These are phyloP conservation scores for Hydrochoerus hydrochaeris DNA, from an alignment of 2,113 vertebrate species.

Conservation along the genomic window DNA sequence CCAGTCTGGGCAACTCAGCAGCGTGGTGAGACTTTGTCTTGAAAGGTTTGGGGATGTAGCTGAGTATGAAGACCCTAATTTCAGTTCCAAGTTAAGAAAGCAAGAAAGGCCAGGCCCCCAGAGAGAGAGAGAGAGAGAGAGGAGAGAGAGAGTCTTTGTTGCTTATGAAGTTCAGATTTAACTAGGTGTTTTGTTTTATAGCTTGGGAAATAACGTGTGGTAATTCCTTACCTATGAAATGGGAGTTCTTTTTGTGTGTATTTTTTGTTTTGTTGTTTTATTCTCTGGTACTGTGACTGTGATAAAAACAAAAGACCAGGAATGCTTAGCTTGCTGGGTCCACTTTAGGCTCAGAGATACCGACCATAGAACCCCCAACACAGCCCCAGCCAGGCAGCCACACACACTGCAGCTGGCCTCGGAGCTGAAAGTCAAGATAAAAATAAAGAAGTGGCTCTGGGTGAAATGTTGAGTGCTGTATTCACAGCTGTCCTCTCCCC, in stretches of 20 bases:
- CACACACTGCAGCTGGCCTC: not conserved
- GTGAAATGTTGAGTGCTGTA: constrained; percentile 33
- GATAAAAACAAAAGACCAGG: not conserved
- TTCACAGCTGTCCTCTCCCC: constrained; percentile 20
- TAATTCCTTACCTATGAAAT: not conserved
- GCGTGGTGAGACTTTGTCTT: not conserved
- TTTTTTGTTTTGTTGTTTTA: not conserved
- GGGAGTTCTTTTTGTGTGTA: not conserved
- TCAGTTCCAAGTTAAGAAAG: not conserved
- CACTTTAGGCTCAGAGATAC: not conserved
- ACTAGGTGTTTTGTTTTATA: not conserved
- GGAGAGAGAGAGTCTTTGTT: too few relatives aligned
- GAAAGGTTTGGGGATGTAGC: not conserved
- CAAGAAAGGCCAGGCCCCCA: not conserved
- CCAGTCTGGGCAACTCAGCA: not conserved
- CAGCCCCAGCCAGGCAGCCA: not conserved
- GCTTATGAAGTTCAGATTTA: not conserved
- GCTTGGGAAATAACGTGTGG: not conserved
- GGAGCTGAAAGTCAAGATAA: not conserved
- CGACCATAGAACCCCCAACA: too few relatives aligned
- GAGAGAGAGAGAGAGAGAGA: too few relatives aligned
- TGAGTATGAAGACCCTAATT: not conserved
- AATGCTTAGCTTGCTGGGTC: not conserved
- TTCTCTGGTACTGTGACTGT: not conserved
- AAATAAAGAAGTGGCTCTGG: constrained; percentile 48